phyloP scores from a whole-genome alignment of 2,113 vertebrate species.

The Hippocampus barbouri region DNA sequence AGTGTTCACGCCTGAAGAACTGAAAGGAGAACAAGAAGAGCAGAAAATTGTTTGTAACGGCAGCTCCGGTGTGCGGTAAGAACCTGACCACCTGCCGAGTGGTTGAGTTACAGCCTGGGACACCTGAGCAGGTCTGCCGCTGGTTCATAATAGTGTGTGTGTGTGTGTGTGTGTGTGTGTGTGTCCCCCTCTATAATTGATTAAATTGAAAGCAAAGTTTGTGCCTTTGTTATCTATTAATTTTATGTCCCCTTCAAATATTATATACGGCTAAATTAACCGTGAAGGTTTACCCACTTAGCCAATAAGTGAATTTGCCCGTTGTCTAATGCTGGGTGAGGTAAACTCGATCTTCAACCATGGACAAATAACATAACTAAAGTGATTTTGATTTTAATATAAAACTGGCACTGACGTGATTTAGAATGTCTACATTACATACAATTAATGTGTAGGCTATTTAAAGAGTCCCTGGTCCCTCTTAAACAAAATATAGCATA shows the following conservation, averaged over 20 bases:
- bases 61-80: slow-evolving; percentile 54
- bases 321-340: background rate
- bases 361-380: background rate
- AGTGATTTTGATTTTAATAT: background rate
- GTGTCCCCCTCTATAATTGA: slow-evolving; percentile 21
- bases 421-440: background rate
- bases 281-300: background rate
- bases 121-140: slow-evolving; percentile 65
- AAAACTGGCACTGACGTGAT: background rate
- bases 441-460: background rate
- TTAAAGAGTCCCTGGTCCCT: background rate
- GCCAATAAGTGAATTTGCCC: background rate
- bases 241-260: background rate
- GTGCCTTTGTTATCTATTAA: background rate
- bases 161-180: too few species aligned
- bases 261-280: background rate
- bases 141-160: slow-evolving; percentile 42
- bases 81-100: slow-evolving; percentile 51
- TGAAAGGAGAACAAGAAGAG: slow-evolving; percentile 38
- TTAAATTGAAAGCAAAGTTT: background rate
- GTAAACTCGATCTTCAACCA: too few species aligned
- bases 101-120: slow-evolving; percentile 69
- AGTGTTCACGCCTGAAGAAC: slow-evolving; percentile 82
- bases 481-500: background rate
- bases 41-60: slow-evolving; percentile 38